phyloP scores from a whole-genome alignment of 2,888 invertebrate species.

The Papilio gigon region DNA sequence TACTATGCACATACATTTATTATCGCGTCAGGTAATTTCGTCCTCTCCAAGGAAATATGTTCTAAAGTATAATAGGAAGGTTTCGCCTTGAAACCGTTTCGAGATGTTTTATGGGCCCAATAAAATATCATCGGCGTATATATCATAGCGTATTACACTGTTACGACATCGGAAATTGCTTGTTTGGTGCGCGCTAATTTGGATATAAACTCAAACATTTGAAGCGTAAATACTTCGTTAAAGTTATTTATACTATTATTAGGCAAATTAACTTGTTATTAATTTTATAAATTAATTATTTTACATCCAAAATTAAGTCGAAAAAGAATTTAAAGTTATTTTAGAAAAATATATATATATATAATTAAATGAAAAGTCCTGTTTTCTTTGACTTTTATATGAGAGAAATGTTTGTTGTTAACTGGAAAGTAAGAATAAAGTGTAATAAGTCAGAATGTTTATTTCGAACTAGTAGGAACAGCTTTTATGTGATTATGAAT shows the following conservation, averaged over 20 bases:
- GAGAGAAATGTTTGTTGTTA: too few relatives aligned
- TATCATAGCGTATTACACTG: constrained; percentile 65
- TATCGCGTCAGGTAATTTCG: constrained; percentile 55
- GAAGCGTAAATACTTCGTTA: constrained; percentile 16
- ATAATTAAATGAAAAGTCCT: too few relatives aligned
- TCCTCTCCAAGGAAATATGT: constrained; percentile 60
- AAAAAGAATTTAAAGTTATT: too few relatives aligned
- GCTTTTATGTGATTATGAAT: neutral
- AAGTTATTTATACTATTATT: constrained; percentile 22
- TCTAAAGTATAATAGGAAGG: constrained; percentile 60
- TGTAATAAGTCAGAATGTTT: neutral
- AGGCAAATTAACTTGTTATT: neutral
- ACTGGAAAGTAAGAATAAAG: too few relatives aligned
- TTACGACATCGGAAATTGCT: constrained; percentile 61
- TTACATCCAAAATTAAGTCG: too few relatives aligned
- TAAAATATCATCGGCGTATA: constrained; percentile 72
- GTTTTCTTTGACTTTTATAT: too few relatives aligned
- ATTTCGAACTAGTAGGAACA: neutral
- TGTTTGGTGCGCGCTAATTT: constrained; percentile 57
- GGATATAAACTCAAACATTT: constrained; percentile 50
- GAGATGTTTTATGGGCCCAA: constrained; percentile 69
- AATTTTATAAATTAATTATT: neutral
- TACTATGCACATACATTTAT: constrained; percentile 33
- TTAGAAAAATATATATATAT: too few relatives aligned
- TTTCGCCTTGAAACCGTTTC: constrained; percentile 58